Conservation (phyloP, 2,888 invertebrate species). For the Pristionchus arcanus region DNA sequence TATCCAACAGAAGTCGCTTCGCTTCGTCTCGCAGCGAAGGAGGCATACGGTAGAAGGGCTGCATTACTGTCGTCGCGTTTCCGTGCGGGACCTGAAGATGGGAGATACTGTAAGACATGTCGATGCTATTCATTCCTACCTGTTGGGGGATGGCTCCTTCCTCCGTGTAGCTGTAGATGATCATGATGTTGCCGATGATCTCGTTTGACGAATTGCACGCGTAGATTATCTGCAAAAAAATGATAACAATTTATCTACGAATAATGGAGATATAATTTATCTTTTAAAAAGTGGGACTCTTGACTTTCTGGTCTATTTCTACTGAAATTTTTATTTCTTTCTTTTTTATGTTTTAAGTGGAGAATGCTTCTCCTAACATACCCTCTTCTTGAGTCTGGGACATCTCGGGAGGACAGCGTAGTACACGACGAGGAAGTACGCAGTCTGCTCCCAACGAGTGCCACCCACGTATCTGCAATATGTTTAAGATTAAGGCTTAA, state of each 20-base stretch:
- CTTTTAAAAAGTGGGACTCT: too few species aligned
- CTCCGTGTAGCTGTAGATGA: conserved; percentile 67
- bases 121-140: background rate
- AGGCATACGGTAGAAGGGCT: conserved; percentile 56
- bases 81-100: conserved; percentile 50
- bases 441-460: conserved; percentile 55
- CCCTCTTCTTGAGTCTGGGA: conserved; percentile 67
- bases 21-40: conserved; percentile 55
- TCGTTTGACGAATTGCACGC: conserved; percentile 62
- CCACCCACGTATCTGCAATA: conserved; percentile 53
- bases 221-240: conserved; percentile 61
- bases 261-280: too few species aligned
- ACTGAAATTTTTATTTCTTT: background rate
- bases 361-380: conserved; percentile 34
- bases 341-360: background rate
- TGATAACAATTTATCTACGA: too few species aligned
- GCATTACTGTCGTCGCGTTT: conserved; percentile 44
- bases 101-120: background rate
- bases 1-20: conserved; percentile 37
- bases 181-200: conserved; percentile 66
- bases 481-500: background rate
- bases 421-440: conserved; percentile 66
- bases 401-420: conserved; percentile 66
- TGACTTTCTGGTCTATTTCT: background rate
- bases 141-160: conserved; percentile 65